Evolutionary conservation across 2,797 vertebrate genomes (phyloP).

Genomic region (Chelidonichthys spinosus): DNA sequence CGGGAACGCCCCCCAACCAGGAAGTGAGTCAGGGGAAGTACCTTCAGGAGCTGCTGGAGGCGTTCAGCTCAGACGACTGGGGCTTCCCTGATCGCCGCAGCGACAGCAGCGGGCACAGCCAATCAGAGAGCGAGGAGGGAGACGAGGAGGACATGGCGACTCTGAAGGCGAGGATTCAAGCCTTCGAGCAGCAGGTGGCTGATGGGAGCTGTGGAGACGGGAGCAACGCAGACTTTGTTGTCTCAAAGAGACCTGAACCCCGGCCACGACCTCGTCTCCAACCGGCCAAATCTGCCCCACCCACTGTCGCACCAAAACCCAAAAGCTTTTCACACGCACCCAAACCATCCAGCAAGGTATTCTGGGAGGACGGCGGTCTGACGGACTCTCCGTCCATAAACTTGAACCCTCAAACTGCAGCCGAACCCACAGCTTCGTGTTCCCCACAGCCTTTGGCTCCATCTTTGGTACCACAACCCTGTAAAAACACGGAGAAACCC

Average conservation of each 20-base stretch:
- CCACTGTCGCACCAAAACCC: constrained; percentile 74
- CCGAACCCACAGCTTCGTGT: constrained; percentile 7
- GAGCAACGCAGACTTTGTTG: constrained; percentile 6
- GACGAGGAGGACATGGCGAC: constrained; percentile 69
- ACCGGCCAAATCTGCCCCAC: constrained; percentile 78
- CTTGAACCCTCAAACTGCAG: constrained; percentile 15
- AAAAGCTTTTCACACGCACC: constrained; percentile 73
- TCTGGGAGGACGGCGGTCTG: constrained; percentile 80
- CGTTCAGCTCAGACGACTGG: constrained; percentile 79
- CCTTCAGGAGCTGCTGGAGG: constrained; percentile 83
- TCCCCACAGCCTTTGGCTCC: constrained; percentile 5
- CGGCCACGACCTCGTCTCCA: constrained; percentile 85
- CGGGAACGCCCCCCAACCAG: neutral
- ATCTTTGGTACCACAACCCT: constrained; percentile 4
- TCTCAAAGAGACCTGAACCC: constrained; percentile 87
- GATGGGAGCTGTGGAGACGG: constrained; percentile 69
- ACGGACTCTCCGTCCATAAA: constrained; percentile 20
- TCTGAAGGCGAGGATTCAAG: constrained; percentile 88
- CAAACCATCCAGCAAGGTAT: constrained; percentile 82
- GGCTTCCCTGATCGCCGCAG: constrained; percentile 59
- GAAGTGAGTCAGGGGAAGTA: constrained; percentile 73
- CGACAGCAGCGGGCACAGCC: constrained; percentile 60
- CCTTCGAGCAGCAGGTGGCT: constrained; percentile 82
- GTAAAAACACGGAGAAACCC: constrained; percentile 38
- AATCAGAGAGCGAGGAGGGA: constrained; percentile 64